These are phyloP conservation scores for Calliopsis andreniformis DNA, from an alignment of 1,140 invertebrate species.

Conservation along the genomic window DNA sequence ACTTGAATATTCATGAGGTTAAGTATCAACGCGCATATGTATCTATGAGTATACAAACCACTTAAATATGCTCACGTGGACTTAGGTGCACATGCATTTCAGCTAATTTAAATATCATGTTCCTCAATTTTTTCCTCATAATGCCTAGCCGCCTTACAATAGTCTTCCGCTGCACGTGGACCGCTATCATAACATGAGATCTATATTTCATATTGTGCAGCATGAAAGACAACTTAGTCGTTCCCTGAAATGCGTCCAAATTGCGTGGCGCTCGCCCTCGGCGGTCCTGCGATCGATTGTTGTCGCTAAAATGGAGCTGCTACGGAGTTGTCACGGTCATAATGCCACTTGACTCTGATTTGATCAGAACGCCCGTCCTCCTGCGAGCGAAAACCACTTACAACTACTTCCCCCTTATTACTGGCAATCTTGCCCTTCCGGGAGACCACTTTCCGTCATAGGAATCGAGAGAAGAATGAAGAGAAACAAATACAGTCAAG, in stretches of 20 bases:
- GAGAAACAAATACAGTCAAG: background rate
- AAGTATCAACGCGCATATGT: too few relatives aligned
- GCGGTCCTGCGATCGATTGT: constrained; percentile 40
- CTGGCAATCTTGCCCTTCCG: background rate
- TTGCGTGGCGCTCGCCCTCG: constrained; percentile 30
- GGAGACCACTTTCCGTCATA: background rate
- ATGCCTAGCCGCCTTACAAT: too few relatives aligned
- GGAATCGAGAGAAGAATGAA: background rate
- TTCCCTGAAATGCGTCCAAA: constrained; percentile 50
- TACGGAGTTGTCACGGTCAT: constrained; percentile 49
- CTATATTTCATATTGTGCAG: too few relatives aligned
- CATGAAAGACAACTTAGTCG: too few relatives aligned
- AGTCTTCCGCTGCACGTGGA: too few relatives aligned
- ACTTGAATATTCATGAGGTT: too few relatives aligned
- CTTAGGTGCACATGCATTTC: too few relatives aligned
- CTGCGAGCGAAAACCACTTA: constrained; percentile 52
- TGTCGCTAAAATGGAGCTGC: constrained; percentile 49
- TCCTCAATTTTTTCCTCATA: too few relatives aligned
- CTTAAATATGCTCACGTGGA: too few relatives aligned
- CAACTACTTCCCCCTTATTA: constrained; percentile 35
- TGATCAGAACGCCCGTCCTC: constrained; percentile 29
- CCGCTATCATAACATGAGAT: too few relatives aligned
- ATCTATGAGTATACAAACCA: too few relatives aligned
- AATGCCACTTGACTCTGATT: constrained; percentile 60
- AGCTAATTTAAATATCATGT: too few relatives aligned